A percentile compares a stretch with the other conserved stretches of the same genome.
phyloP scores from a whole-genome alignment of 2,113 vertebrate species.

The Verasper variegatus region DNA sequence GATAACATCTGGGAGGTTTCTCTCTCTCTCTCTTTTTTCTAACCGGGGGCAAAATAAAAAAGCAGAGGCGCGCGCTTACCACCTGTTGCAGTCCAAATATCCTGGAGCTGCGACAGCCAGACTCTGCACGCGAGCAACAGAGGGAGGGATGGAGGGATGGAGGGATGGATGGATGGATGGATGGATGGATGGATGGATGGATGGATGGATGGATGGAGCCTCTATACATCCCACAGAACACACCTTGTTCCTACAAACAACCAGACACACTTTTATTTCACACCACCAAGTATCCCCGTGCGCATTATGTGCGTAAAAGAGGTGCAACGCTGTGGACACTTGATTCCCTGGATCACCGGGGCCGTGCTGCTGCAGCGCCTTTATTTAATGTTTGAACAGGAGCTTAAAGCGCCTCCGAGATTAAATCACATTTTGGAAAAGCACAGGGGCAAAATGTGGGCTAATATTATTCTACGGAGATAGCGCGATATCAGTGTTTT shows the following conservation, averaged over 20 bases:
- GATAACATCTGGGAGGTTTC: slow-evolving; percentile 68
- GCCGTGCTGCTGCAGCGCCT: slow-evolving; percentile 13
- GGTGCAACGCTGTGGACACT: too few species aligned
- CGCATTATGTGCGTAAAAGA: too few species aligned
- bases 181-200: too few species aligned
- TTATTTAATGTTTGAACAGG: slow-evolving; percentile 58
- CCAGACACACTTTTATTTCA: too few species aligned
- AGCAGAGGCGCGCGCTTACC: slow-evolving; percentile 76
- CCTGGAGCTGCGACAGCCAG: slow-evolving; percentile 65
- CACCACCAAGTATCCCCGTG: too few species aligned
- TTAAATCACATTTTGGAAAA: slow-evolving; percentile 59
- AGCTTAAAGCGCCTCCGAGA: slow-evolving; percentile 36
- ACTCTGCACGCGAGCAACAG: slow-evolving; percentile 67
- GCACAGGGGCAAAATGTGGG: slow-evolving; percentile 37
- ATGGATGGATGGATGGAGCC: too few species aligned
- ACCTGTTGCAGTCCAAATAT: slow-evolving; percentile 85
- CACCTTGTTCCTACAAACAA: too few species aligned
- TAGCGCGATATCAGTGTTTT: slow-evolving; percentile 36
- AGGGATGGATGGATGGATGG: too few species aligned
- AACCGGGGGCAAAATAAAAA: slow-evolving; percentile 32
- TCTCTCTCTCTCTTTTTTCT: slow-evolving; percentile 2
- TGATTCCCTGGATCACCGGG: not conserved
- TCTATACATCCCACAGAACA: too few species aligned
- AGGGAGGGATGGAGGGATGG: slow-evolving; percentile 21
- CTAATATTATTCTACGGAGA: slow-evolving; percentile 51